phyloP scores from a whole-genome alignment of 2,888 invertebrate species.

The Copidosoma aretas region DNA sequence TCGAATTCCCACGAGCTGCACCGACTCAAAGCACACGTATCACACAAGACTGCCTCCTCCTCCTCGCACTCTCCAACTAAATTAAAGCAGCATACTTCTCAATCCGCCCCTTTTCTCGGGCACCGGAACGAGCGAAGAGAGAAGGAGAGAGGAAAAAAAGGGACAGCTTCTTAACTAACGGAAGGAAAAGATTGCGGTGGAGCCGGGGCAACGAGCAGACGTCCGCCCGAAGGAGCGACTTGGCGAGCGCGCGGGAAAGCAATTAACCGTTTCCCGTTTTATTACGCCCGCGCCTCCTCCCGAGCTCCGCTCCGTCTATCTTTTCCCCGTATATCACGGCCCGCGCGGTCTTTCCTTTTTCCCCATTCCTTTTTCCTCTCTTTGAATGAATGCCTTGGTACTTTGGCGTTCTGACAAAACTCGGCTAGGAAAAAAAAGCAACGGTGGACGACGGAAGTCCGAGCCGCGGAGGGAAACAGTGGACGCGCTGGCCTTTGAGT shows the following conservation, averaged over 20 bases:
- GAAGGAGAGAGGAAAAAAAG: no score
- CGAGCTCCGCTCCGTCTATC: background rate
- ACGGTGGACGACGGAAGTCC: background rate
- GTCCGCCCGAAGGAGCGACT: conserved; percentile 1
- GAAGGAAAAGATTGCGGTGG: conserved; percentile 6
- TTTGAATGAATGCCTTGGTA: conserved; percentile 22
- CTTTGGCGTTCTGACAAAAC: conserved; percentile 33
- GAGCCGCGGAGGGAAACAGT: background rate
- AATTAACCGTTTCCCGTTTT: conserved; percentile 33
- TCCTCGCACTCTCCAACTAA: background rate
- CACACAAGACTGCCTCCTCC: no score
- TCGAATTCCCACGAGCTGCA: no score
- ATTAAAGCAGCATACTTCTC: conserved; percentile 27
- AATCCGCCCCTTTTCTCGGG: conserved; percentile 16
- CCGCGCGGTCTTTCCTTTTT: background rate
- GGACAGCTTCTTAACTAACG: conserved; percentile 16
- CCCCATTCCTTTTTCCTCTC: background rate
- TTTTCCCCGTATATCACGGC: conserved; percentile 21
- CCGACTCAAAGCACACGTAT: no score
- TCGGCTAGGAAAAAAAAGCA: conserved; percentile 3
- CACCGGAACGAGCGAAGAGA: background rate
- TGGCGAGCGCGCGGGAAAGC: conserved; percentile 24
- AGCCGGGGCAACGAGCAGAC: conserved; percentile 1
- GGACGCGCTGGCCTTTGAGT: conserved; percentile 15
- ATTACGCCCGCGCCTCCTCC: conserved; percentile 26